These are phyloP conservation scores for Elmis aenea DNA, from an alignment of 2,888 invertebrate genomes.

Conservation along the genomic window DNA sequence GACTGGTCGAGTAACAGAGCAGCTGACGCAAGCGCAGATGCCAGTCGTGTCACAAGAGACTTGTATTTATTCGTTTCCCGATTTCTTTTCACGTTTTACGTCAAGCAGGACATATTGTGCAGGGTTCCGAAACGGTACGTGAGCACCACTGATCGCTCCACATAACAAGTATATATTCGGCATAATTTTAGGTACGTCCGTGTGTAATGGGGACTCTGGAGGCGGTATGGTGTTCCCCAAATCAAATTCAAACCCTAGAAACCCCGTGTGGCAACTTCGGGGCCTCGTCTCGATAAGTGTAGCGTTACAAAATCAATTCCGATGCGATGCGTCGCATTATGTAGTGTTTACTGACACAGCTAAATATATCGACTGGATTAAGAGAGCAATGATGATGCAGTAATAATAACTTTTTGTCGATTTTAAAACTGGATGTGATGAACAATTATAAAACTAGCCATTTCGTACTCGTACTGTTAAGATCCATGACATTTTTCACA, in stretches of 20 bases:
- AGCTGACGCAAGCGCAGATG: conserved; percentile 55
- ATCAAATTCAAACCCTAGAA: conserved; percentile 25
- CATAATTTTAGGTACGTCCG: conserved; percentile 52
- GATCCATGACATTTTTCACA: too few species aligned
- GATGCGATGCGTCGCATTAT: conserved; percentile 57
- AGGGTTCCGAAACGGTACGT: conserved; percentile 45
- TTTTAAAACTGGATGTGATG: background rate
- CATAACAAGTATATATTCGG: background rate
- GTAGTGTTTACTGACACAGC: conserved; percentile 59
- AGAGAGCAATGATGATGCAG: conserved; percentile 11
- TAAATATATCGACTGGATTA: conserved; percentile 52
- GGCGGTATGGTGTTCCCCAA: conserved; percentile 45
- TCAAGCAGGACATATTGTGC: conserved; percentile 53
- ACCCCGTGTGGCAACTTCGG: conserved; percentile 38
- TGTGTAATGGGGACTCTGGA: conserved; percentile 50
- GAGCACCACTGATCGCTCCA: background rate
- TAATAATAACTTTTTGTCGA: background rate
- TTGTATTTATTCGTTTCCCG: conserved; percentile 57
- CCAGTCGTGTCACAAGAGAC: conserved; percentile 56
- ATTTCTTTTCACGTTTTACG: conserved; percentile 57
- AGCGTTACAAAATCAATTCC: conserved; percentile 52
- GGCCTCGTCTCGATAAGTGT: conserved; percentile 57
- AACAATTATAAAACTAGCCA: too few species aligned
- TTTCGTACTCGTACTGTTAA: too few species aligned
- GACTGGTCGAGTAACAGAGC: conserved; percentile 54